Conservation (phyloP, 2,888 invertebrate genomes). For the Marasmarcha lunaedactyla region DNA sequence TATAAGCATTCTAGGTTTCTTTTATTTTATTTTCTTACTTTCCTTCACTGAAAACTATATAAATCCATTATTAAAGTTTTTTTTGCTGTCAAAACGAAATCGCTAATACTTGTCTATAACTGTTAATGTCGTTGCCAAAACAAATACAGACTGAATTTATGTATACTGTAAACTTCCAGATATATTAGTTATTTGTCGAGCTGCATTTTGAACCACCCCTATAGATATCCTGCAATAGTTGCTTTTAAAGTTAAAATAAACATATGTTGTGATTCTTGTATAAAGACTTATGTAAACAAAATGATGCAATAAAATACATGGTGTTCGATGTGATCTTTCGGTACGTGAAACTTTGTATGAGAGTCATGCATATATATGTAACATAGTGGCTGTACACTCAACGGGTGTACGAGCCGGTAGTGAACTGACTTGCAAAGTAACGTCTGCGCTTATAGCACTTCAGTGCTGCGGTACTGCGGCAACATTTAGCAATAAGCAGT, state of each 20-base stretch:
- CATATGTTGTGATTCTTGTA: too few relatives aligned
- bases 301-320: too few relatives aligned
- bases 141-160: conserved; percentile 62
- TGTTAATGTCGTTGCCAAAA: conserved; percentile 61
- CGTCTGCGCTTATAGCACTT: conserved; percentile 23
- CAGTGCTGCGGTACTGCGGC: conserved; percentile 34
- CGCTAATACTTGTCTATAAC: conserved; percentile 21
- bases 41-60: background rate
- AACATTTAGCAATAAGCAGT: conserved; percentile 67
- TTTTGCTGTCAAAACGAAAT: background rate
- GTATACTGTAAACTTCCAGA: conserved; percentile 53
- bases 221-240: conserved; percentile 6
- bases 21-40: conserved; percentile 17
- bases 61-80: too few relatives aligned
- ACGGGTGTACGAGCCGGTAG: background rate
- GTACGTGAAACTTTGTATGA: too few relatives aligned
- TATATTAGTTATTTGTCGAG: conserved; percentile 27
- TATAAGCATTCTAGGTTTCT: conserved; percentile 33
- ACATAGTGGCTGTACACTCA: background rate
- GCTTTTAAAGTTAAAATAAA: conserved; percentile 1
- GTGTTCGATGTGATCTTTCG: too few relatives aligned
- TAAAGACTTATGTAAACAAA: too few relatives aligned
- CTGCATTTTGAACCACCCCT: conserved; percentile 22
- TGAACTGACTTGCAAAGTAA: conserved; percentile 21
- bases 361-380: too few relatives aligned